Evolutionary conservation across 2,797 vertebrate genomes (phyloP), one percentile per base, ranked within the genome.

Genomic region (Dendrocincla fuliginosa): DNA sequence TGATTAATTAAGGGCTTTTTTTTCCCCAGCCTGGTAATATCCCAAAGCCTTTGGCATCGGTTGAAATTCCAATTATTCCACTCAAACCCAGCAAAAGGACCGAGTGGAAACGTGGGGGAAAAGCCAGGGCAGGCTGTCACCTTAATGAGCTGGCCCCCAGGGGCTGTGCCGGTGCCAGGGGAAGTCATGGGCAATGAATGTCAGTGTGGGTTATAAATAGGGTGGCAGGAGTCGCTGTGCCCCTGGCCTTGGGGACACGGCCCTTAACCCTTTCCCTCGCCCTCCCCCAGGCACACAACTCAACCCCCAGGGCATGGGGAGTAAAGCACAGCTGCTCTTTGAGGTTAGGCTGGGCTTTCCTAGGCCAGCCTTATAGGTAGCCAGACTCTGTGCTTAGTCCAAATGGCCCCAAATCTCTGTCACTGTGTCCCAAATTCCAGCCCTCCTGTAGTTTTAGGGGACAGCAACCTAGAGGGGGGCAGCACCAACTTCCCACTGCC

Each of bases 191-290:
- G 39, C 68, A 76, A 89, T 41, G 69, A 70, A 83, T 87, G 90
- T 87, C 87, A 85, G 90, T 77, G 90, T 73, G 69, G 87, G 82
- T 47, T 94, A 87, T 77, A 80, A 93, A 91, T 83, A 95, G 94
- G 74, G 90, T 83, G 91, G 92, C 92, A 85, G 63, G 53, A 9
- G 3, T 27, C 2, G 6, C 78, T 27, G 82, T 61, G 95, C 86
- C 93, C 86, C 23, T 68, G 12, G 49, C 47, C 0, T 9, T 11
- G 27, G 84, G 32, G 76, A 86, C 93, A 61, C 10, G 0, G 42
- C 77, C 85, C 7, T 80, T 81, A 84, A 86, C 91, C 93, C 56
- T 76, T 87, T 75, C 67, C 73, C 9, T 42, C 15, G 6, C 71
- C 50, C 8, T 83, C 30, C 50, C 16, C 0, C 6, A 4, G 13